These are phyloP conservation scores for Oreotrochilus melanogaster DNA, from an alignment of 2,113 vertebrate species.

Conservation along the genomic window DNA sequence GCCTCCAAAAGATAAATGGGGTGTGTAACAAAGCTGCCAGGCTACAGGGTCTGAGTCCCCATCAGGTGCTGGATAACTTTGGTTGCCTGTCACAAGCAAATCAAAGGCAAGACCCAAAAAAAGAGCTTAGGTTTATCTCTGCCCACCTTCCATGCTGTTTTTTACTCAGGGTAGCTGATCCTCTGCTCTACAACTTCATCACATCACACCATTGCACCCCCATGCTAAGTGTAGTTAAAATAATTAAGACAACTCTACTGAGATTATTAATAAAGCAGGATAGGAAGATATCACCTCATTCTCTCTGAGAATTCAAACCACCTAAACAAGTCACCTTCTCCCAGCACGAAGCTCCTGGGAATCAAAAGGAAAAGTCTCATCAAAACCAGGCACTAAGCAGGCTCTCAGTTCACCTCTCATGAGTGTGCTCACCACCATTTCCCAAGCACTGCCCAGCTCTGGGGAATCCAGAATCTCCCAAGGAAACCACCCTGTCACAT, in stretches of 20 bases:
- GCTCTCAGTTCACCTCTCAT: background rate
- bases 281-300: background rate
- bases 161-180: background rate
- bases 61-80: background rate
- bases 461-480: background rate
- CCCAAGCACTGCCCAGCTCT: background rate
- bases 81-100: background rate
- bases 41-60: background rate
- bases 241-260: background rate
- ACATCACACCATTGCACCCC: background rate
- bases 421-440: background rate
- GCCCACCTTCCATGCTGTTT: background rate
- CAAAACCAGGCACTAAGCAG: background rate
- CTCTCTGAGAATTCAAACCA: background rate
- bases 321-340: background rate
- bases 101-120: background rate
- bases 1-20: background rate
- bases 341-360: background rate
- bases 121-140: background rate
- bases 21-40: background rate
- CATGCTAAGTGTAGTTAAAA: background rate
- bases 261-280: background rate
- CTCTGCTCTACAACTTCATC: background rate
- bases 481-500: background rate
- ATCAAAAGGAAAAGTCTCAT: background rate